Evolutionary conservation across 2,113 vertebrate genomes (phyloP), one percentile per base, ranked within the genome.

Genomic region (Empidonax traillii): DNA sequence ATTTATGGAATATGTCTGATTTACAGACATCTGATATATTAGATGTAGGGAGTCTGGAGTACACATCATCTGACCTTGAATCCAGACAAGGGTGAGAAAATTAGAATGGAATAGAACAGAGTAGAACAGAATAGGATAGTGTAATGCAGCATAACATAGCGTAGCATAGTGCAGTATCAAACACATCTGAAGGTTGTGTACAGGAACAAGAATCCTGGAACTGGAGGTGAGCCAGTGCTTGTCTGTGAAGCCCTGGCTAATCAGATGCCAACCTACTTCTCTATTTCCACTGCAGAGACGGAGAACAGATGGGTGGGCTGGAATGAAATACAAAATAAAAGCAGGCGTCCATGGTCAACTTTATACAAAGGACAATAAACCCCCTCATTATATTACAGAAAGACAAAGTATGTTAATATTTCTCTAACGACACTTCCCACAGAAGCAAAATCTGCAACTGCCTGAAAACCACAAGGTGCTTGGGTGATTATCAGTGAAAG

Each of bases 251-350:
- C 4, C 5, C 43, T 85, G 56, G 82, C 31, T 93, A 35, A 47
- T 71, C 85, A 62, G 47, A 67, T 68, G 37, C 25, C 84, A 89
- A 58, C 44, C 69, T 81, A 72, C 10, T 83, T 81, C 44, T 72
- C 84, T 82, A 49, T 67, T 92, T 94, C 53, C 41, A 90, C 43
- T 1, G 2, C 44, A 65, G 65, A 82, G 61, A 74, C 77, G 41
- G 27, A 82, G 86, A 93, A 65, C 85, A 96, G 90, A 90, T 94
- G 85, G 47, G 72, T 90, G 85, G 62, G 51, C 28, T 86, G 85
- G 39, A 93, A 67, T 53, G 28, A 93, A 89, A 89, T 46, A 74
- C 30, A 63, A 83, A 90, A 83, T 89, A 72, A 85, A 92, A 93
- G 52, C 56, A 75, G 76, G 71, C 1, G 0, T 53, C 69, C 51